A percentile compares a stretch with the other conserved stretches of the same genome.
These are phyloP conservation scores for Achlya flavicornis DNA, from an alignment of 2,888 invertebrate species.

Conservation along the genomic window DNA sequence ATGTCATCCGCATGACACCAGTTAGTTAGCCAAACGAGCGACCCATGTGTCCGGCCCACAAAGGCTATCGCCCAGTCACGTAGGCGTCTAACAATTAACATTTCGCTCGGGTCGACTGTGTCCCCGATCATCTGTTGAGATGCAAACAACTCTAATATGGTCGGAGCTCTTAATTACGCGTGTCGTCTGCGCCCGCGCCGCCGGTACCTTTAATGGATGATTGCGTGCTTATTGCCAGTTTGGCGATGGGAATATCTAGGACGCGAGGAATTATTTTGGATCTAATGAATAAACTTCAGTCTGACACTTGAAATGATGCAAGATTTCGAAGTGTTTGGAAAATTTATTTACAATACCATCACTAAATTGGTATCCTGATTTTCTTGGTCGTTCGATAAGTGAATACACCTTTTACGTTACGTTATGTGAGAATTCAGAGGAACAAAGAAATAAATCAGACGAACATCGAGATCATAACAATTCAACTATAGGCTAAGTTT, in stretches of 20 bases:
- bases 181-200: conserved; percentile 16
- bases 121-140: conserved; percentile 34
- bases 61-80: conserved; percentile 40
- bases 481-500: background rate
- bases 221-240: conserved; percentile 7
- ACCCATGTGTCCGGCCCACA: conserved; percentile 14
- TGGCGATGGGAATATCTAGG: conserved; percentile 13
- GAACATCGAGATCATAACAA: background rate
- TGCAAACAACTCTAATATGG: conserved; percentile 40
- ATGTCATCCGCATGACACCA: background rate
- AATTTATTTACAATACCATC: background rate
- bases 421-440: background rate
- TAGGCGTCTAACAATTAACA: conserved; percentile 42
- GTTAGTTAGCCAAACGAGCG: conserved; percentile 3
- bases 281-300: background rate
- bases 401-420: background rate
- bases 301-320: background rate
- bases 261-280: conserved; percentile 6
- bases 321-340: background rate
- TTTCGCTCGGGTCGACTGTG: conserved; percentile 24
- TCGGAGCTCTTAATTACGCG: conserved; percentile 39
- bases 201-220: conserved; percentile 23
- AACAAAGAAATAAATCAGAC: conserved; percentile 3
- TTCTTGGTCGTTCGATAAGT: background rate
- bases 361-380: background rate